Evolutionary conservation across 2,888 invertebrate species (phyloP).

Genomic region (Ariolimax columbianus): DNA sequence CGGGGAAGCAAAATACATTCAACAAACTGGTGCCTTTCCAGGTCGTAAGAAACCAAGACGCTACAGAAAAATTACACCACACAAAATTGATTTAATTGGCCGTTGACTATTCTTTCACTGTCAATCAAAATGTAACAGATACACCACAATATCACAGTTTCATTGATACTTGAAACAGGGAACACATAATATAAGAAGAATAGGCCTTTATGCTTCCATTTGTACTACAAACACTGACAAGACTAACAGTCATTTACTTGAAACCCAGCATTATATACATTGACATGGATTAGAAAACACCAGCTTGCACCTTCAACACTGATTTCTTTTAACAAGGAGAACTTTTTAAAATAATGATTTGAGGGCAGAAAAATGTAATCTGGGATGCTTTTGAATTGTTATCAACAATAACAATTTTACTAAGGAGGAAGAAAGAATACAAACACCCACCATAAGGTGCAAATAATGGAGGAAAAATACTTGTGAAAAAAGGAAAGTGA

Average conservation of each 20-base stretch:
- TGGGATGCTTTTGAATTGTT: slow-evolving; percentile 36
- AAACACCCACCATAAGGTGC: slow-evolving; percentile 37
- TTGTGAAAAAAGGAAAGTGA: slow-evolving; percentile 9
- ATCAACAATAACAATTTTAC: slow-evolving; percentile 31
- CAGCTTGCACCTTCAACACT: slow-evolving; percentile 39
- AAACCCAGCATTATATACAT: slow-evolving; percentile 40
- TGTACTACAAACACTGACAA: slow-evolving; percentile 26
- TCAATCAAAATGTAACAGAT: slow-evolving; percentile 25
- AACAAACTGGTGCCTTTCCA: background rate
- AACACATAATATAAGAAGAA: background rate
- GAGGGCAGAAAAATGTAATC: slow-evolving; percentile 12
- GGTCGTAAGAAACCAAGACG: background rate
- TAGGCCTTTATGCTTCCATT: background rate
- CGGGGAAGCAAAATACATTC: background rate
- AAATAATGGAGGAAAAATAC: slow-evolving; percentile 10
- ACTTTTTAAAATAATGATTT: background rate
- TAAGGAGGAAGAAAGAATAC: background rate
- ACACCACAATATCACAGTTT: slow-evolving; percentile 51
- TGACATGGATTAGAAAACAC: slow-evolving; percentile 37
- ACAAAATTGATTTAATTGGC: background rate
- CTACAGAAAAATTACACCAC: background rate
- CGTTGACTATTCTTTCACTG: background rate
- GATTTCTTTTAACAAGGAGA: slow-evolving; percentile 11
- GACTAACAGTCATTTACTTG: slow-evolving; percentile 25
- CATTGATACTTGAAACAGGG: slow-evolving; percentile 41